Percentiles rank a stretch among this genome's conserved stretches.
Conservation (phyloP, 2,113 vertebrate genomes). For the Holacanthus passer region DNA sequence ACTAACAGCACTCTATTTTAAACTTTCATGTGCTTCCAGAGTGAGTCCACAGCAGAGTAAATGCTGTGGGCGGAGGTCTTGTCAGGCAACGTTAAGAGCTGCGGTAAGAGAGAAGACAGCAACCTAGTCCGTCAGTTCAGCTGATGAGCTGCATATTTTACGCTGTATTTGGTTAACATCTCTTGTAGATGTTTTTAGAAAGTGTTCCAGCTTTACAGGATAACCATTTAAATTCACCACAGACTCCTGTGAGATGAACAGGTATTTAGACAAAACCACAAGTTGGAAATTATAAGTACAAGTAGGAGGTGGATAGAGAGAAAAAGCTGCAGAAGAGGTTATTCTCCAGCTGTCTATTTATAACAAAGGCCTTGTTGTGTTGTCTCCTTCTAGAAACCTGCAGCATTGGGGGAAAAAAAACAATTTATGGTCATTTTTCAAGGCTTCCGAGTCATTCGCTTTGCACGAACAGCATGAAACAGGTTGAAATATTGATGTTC, state of each 20-base stretch:
- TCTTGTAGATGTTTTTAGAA: conserved; percentile 36
- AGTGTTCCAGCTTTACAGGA: conserved; percentile 7
- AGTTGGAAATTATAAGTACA: background rate
- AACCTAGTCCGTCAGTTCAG: conserved; percentile 32
- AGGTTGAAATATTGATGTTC: conserved; percentile 67
- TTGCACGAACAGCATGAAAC: conserved; percentile 53
- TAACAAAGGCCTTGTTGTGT: background rate
- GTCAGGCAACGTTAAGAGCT: conserved; percentile 58
- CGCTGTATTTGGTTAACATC: conserved; percentile 40
- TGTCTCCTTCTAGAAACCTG: conserved; percentile 5
- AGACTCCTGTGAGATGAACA: conserved; percentile 7
- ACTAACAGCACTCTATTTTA: conserved; percentile 68
- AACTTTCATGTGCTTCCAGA: conserved; percentile 69
- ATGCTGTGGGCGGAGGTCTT: conserved; percentile 63
- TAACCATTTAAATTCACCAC: conserved; percentile 20
- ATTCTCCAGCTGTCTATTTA: conserved; percentile 11
- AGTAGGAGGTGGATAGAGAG: background rate
- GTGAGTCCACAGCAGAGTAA: conserved; percentile 52
- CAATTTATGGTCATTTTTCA: background rate
- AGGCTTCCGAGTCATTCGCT: conserved; percentile 38
- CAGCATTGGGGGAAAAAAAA: background rate
- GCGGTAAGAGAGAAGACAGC: conserved; percentile 18
- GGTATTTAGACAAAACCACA: conserved; percentile 24
- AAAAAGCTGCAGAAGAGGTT: conserved; percentile 8
- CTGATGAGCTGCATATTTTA: conserved; percentile 49